Percentiles rank a stretch among this genome's conserved stretches.
phyloP scores from a whole-genome alignment of 2,888 invertebrate species.

The Smittia sp. region DNA sequence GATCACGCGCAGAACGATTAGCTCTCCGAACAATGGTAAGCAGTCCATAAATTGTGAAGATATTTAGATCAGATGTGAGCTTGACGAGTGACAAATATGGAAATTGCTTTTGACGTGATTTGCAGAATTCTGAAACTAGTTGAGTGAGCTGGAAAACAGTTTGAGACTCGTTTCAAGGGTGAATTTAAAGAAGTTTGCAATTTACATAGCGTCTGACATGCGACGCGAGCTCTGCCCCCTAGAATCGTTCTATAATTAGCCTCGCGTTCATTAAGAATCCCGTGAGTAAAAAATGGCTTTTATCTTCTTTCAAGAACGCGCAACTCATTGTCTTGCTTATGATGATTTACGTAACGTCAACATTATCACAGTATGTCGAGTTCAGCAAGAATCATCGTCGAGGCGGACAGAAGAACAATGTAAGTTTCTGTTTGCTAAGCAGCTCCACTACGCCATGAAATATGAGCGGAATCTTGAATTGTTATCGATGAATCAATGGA shows the following conservation, averaged over 20 bases:
- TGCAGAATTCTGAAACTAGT: not conserved
- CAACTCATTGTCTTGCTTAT: constrained; percentile 7
- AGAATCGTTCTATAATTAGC: not conserved
- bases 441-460: no score
- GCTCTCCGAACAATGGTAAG: not conserved
- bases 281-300: not conserved
- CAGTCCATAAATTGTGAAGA: not conserved
- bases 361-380: constrained; percentile 29
- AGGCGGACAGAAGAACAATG: not conserved
- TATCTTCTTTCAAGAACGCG: not conserved
- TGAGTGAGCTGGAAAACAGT: not conserved
- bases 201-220: constrained; percentile 17
- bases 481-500: no score
- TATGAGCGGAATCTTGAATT: not conserved
- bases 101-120: constrained; percentile 8
- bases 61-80: constrained; percentile 1
- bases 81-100: not conserved
- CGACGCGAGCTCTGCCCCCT: not conserved
- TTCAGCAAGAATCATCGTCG: not conserved
- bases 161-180: constrained; percentile 15
- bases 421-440: not conserved
- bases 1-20: not conserved
- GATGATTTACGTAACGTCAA: constrained; percentile 8
- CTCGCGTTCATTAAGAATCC: not conserved
- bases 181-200: constrained; percentile 3